Base-by-base conservation (phyloP, 1,140 invertebrate genomes). In the Penaeus vannamei region DNA sequence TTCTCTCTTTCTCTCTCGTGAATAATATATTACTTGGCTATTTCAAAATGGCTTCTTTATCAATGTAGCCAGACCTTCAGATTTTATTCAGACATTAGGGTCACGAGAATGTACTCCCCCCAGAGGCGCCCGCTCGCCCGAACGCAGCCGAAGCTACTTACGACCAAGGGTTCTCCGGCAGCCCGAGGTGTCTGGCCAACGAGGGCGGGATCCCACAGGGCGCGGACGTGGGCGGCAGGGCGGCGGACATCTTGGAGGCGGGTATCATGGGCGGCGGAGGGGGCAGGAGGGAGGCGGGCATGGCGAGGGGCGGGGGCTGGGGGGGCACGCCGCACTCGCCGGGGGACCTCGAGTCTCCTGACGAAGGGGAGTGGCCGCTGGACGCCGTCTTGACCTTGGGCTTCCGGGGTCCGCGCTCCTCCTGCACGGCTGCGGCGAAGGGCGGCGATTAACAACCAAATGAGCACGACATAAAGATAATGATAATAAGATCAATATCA, bases 381-480 rank as follows among this genome's bases (percentile, higher is more conserved):
- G 72, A 26, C n/a, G 72, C 72, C 42, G 72, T 14, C 26, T 76
- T 76, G 26, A 76, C 0, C 26, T 89, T 89, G 4, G 87, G 87
- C 76, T 89, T 89, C 60, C 87, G 84, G 14, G 87, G 87, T 22
- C 87, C 87, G 64, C 87, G 42, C 62, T 89, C 87, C 61, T 89
- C 87, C 23, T 89, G 87, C 12, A 89, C 87, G 53, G 87, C 87
- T 89, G 82, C 10, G 64, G 64, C 20, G 46, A 14, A 76, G n/a
- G 72, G 26, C n/a, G n/a, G 5, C n/a, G 53, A 17, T 53, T 53
- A 53, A 17, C 14, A 12, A 0, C 53, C 10, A 53, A 12, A 53
- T 14, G 53, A 53, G 53, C 8, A 53, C 53, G 53, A 53, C 10
- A 0, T 12, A 53, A 53, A n/a, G n/a, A n/a, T n/a, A n/a, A n/a